Percentiles rank a stretch among this genome's conserved stretches.
These are phyloP conservation scores for Balaenoptera acutorostrata DNA, from an alignment of 2,113 vertebrate species.

Conservation along the genomic window DNA sequence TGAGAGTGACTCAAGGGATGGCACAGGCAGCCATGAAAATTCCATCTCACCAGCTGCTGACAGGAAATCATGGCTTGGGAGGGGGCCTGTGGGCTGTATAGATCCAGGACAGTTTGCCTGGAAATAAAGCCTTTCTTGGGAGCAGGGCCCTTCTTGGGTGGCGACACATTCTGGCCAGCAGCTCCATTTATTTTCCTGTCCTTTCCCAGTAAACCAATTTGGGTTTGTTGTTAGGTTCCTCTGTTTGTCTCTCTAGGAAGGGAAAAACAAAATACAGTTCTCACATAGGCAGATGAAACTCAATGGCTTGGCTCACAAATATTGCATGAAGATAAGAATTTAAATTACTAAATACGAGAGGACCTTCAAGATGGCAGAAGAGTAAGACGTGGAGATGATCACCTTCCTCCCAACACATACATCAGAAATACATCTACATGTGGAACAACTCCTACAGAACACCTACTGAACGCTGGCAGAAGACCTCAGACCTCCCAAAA, in stretches of 20 bases:
- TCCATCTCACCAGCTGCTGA: background rate
- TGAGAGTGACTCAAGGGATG: background rate
- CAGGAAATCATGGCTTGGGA: background rate
- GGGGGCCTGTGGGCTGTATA: background rate
- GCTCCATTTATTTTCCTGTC: background rate
- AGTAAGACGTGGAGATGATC: too few relatives aligned
- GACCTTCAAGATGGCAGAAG: too few relatives aligned
- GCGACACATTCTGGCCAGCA: background rate
- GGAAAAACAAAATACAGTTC: background rate
- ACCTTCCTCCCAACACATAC: too few relatives aligned
- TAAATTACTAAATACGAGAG: background rate
- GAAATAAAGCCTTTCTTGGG: background rate
- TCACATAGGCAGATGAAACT: background rate
- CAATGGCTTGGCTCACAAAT: background rate
- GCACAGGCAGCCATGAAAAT: background rate
- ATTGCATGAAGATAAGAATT: constrained; percentile 3
- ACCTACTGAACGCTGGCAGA: too few relatives aligned
- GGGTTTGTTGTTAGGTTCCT: background rate
- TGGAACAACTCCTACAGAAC: too few relatives aligned
- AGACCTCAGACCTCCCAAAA: too few relatives aligned
- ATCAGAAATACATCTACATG: too few relatives aligned
- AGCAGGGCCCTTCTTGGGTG: background rate
- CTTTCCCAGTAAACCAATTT: background rate
- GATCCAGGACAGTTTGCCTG: background rate
- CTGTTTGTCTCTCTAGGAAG: background rate